A percentile compares a stretch with the other conserved stretches of the same genome.
Evolutionary conservation across 1,140 invertebrate species (phyloP).

Genomic region (Wiebesia pumilae): DNA sequence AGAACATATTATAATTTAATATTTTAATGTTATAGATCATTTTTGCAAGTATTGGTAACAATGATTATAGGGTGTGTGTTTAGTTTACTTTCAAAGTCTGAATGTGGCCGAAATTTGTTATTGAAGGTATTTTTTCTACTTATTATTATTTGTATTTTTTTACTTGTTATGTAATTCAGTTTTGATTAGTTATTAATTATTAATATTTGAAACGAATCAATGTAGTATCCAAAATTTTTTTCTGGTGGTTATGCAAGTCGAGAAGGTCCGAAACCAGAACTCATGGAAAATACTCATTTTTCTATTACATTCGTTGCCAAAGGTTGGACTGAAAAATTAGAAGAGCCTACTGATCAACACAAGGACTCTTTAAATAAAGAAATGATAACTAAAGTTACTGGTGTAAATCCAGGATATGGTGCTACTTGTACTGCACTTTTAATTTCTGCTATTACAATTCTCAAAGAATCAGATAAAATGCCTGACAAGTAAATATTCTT

Average conservation of each 20-base stretch:
- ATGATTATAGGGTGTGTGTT: conserved; percentile 79
- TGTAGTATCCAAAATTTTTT: conserved; percentile 82
- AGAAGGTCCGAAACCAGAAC: conserved; percentile 80
- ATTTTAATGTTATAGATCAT: conserved; percentile 61
- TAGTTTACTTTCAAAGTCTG: conserved; percentile 79
- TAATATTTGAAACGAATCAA: neutral
- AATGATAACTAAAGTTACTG: conserved; percentile 79
- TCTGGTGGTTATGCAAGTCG: conserved; percentile 81
- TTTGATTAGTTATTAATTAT: neutral
- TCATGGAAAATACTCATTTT: conserved; percentile 79
- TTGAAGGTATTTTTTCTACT: conserved; percentile 75
- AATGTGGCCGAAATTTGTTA: conserved; percentile 79
- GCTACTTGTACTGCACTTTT: conserved; percentile 85
- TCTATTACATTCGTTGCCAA: conserved; percentile 82
- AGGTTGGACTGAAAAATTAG: conserved; percentile 84
- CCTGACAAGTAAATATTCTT: conserved; percentile 78
- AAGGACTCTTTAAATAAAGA: conserved; percentile 79
- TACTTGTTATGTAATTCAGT: neutral
- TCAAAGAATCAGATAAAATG: conserved; percentile 86
- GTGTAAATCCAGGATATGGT: conserved; percentile 88
- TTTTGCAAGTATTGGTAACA: conserved; percentile 72
- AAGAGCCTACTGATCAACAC: conserved; percentile 79
- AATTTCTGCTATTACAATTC: conserved; percentile 82
- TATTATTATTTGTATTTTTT: too few species aligned
- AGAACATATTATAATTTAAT: conserved; percentile 16